A percentile compares a stretch with the other conserved stretches of the same genome.
Conservation (phyloP, 2,888 invertebrate genomes). For the Gisinianus flammeolus region DNA sequence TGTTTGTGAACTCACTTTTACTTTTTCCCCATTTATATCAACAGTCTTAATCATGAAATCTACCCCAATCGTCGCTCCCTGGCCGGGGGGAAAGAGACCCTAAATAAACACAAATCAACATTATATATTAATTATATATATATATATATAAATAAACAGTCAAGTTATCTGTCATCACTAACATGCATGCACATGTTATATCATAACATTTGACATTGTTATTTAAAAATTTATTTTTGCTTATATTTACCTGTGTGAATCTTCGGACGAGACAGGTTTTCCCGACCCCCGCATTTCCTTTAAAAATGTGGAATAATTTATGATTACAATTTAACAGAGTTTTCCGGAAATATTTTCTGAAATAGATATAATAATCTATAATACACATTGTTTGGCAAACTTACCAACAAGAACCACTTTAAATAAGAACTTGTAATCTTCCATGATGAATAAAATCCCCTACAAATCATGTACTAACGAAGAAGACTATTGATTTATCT, state of each 20-base stretch:
- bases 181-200: too few relatives aligned
- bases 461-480: too few relatives aligned
- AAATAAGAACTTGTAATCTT: conserved; percentile 98
- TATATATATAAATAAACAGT: too few relatives aligned
- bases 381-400: too few relatives aligned
- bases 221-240: background rate
- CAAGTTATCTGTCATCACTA: too few relatives aligned
- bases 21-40: conserved; percentile 93
- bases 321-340: too few relatives aligned
- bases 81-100: conserved; percentile 96
- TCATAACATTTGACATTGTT: too few relatives aligned
- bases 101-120: conserved; percentile 59
- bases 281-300: conserved; percentile 98
- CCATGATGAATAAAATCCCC: conserved; percentile 68
- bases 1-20: conserved; percentile 70
- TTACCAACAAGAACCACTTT: conserved; percentile 98
- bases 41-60: conserved; percentile 99
- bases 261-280: conserved; percentile 96
- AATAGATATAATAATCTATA: too few relatives aligned
- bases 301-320: too few relatives aligned
- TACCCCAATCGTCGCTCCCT: conserved; percentile 97
- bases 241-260: conserved; percentile 80
- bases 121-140: too few relatives aligned
- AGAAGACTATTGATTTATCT: too few relatives aligned
- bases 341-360: too few relatives aligned